phyloP scores from a whole-genome alignment of 2,797 vertebrate genomes.

The Phoebastria nigripes region DNA sequence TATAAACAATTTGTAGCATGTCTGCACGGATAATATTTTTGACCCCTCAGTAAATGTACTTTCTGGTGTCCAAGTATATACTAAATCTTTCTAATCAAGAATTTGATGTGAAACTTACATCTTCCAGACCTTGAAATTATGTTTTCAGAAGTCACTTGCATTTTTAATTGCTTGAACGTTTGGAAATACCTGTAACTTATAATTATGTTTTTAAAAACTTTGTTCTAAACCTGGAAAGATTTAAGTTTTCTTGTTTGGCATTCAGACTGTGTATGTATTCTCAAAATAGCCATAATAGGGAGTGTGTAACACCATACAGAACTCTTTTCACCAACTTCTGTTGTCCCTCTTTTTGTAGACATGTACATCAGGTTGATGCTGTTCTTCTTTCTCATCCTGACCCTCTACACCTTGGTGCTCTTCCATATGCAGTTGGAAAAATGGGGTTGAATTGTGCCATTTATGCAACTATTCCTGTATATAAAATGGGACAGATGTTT shows the following conservation, averaged over 20 bases:
- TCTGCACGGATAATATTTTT: not conserved
- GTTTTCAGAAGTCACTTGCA: not conserved
- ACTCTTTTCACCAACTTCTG: not conserved
- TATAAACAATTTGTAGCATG: not conserved
- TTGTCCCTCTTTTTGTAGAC: constrained; percentile 70
- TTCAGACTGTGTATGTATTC: not conserved
- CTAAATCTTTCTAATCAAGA: not conserved
- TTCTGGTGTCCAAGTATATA: not conserved
- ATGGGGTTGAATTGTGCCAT: constrained; percentile 96
- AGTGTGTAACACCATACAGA: not conserved
- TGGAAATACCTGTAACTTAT: not conserved
- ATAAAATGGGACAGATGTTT: constrained; percentile 99
- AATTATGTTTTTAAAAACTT: not conserved
- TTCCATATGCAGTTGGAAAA: constrained; percentile 96
- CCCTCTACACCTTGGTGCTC: constrained; percentile 92
- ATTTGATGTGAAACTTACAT: not conserved
- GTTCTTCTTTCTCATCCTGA: constrained; percentile 97
- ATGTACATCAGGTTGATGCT: constrained; percentile 95
- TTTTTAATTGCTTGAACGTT: not conserved
- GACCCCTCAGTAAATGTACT: not conserved
- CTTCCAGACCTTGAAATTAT: not conserved
- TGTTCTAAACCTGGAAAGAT: not conserved
- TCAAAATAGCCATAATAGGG: not conserved
- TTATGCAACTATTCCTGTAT: constrained; percentile 97
- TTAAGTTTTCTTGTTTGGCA: not conserved